phyloP scores from a whole-genome alignment of 2,113 vertebrate species.

The Heterotilapia buettikoferi region DNA sequence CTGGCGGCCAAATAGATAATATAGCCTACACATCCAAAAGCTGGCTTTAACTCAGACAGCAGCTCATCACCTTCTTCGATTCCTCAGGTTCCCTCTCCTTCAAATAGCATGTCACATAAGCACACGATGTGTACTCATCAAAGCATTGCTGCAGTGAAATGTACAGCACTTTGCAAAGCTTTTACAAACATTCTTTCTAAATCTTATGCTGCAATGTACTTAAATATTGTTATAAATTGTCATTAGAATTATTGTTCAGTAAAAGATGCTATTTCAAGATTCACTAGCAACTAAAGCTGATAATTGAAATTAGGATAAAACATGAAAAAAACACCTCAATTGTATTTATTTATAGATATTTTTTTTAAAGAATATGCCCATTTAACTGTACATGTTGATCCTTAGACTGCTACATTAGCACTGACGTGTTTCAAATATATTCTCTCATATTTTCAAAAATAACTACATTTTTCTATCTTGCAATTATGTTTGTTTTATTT shows the following conservation, averaged over 20 bases:
- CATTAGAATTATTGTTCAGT: neutral
- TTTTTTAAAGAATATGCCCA: neutral
- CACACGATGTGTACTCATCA: neutral
- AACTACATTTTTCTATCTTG: neutral
- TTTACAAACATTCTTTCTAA: neutral
- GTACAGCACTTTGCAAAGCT: neutral
- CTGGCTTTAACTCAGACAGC: slow-evolving; percentile 25
- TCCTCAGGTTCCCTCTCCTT: neutral
- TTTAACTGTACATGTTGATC: neutral
- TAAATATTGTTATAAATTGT: neutral
- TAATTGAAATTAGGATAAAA: neutral
- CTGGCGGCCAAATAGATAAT: slow-evolving; percentile 49
- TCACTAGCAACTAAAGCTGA: neutral
- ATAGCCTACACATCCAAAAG: slow-evolving; percentile 1
- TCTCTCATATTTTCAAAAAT: neutral
- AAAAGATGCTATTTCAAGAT: neutral
- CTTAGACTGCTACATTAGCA: neutral
- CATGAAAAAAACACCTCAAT: accelerated
- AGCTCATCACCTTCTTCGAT: slow-evolving; percentile 16
- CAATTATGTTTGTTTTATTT: neutral
- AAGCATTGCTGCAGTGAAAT: neutral
- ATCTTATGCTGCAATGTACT: neutral
- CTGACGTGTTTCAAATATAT: neutral
- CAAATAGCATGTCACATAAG: neutral
- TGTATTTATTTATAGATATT: neutral